Percentiles rank a stretch among this genome's conserved stretches.
phyloP scores from a whole-genome alignment of 2,888 invertebrate species.

The Leptodirus hochenwartii region DNA sequence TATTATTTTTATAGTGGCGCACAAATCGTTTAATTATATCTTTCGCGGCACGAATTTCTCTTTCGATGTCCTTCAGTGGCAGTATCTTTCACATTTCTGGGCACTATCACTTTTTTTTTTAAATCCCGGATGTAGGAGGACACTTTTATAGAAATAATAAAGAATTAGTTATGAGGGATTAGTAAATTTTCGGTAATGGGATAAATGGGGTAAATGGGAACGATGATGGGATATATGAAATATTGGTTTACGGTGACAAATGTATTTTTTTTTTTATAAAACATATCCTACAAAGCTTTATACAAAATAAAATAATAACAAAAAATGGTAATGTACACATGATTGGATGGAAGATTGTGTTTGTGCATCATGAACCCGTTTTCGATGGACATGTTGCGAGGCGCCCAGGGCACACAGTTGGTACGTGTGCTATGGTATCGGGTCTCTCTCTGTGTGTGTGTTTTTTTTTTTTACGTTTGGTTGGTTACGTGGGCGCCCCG shows the following conservation, averaged over 20 bases:
- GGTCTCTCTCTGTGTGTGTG: conserved; percentile 5
- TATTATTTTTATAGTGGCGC: no score
- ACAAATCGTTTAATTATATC: no score
- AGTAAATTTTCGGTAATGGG: no score
- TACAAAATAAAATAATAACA: conserved; percentile 24
- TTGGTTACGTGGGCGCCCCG: conserved; percentile 17
- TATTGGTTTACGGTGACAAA: conserved; percentile 30
- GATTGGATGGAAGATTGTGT: conserved; percentile 12
- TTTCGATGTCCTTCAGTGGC: no score
- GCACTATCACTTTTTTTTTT: no score
- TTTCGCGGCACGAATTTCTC: no score
- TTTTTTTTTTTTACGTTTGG: conserved; percentile 10
- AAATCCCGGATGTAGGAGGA: no score
- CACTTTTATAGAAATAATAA: no score
- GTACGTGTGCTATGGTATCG: conserved; percentile 15
- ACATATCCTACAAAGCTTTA: conserved; percentile 30
- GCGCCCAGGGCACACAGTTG: conserved; percentile 15
- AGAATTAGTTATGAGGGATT: no score
- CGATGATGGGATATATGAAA: no score
- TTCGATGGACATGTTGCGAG: conserved; percentile 11
- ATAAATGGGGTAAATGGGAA: no score
- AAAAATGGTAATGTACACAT: conserved; percentile 17
- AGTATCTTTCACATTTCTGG: no score
- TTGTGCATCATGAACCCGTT: conserved; percentile 27
- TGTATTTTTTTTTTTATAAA: conserved; percentile 32